These are phyloP conservation scores for Piaya cayana DNA, from an alignment of 2,113 vertebrate species.

Conservation along the genomic window DNA sequence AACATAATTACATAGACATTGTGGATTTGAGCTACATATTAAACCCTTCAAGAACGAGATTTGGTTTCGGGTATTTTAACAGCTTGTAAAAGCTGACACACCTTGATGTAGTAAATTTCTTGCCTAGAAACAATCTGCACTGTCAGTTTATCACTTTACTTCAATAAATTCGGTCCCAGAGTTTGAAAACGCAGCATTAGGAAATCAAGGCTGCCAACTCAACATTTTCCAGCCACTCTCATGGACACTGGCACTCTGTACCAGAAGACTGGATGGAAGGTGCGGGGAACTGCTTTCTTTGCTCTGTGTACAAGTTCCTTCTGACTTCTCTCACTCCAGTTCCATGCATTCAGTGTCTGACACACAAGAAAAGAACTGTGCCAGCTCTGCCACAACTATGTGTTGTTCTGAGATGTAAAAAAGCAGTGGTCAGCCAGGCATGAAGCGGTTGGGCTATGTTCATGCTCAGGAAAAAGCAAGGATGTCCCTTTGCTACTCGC, in stretches of 20 bases:
- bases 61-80: not conserved
- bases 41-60: not conserved
- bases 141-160: not conserved
- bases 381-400: fast-evolving
- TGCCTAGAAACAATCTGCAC: not conserved
- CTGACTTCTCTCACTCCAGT: not conserved
- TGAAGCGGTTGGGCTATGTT: fast-evolving
- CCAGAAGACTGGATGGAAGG: not conserved
- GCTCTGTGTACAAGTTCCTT: not conserved
- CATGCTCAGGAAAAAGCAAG: not conserved
- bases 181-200: not conserved
- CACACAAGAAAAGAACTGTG: not conserved
- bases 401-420: not conserved
- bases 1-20: not conserved
- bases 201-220: not conserved
- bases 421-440: not conserved
- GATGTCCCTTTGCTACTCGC: not conserved
- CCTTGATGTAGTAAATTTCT: too few relatives aligned
- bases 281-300: not conserved
- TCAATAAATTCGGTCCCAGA: not conserved
- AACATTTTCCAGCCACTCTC: not conserved
- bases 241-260: fast-evolving
- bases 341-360: not conserved
- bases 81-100: too few relatives aligned
- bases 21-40: not conserved